These are phyloP conservation scores for Epinotia ramella DNA, from an alignment of 2,888 invertebrate species.

Conservation along the genomic window DNA sequence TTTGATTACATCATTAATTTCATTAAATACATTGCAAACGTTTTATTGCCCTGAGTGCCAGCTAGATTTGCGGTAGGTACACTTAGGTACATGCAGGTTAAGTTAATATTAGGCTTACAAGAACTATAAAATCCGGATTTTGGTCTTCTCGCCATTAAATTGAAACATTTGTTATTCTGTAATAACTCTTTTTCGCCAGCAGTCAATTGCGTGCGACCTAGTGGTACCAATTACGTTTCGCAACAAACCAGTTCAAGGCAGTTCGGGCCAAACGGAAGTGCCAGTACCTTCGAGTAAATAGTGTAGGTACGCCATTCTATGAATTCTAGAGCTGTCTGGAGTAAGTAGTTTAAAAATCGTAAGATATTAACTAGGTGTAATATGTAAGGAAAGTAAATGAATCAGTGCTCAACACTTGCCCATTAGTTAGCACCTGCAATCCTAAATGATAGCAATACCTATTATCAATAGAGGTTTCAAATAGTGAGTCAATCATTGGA, in stretches of 20 bases:
- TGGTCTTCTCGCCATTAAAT: neutral
- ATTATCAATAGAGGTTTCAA: no score
- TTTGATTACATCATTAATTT: no score
- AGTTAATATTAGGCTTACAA: neutral
- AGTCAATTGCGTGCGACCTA: conserved; percentile 13
- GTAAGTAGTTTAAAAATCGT: neutral
- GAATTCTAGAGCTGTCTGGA: neutral
- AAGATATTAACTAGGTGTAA: no score
- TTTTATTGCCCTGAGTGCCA: no score
- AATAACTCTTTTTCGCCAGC: neutral
- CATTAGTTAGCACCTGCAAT: no score
- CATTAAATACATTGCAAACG: no score
- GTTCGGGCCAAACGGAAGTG: conserved; percentile 59
- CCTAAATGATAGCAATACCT: no score
- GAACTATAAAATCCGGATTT: neutral
- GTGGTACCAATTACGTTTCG: conserved; percentile 34
- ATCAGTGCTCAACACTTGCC: no score
- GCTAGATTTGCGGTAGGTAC: no score
- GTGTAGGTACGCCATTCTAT: neutral
- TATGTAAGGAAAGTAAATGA: no score
- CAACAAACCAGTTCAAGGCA: conserved; percentile 69
- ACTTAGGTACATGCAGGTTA: no score
- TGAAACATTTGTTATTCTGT: neutral
- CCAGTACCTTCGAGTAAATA: conserved; percentile 4
- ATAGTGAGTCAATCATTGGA: no score